phyloP scores from a whole-genome alignment of 2,888 invertebrate species.

The Hipparchia semele region DNA sequence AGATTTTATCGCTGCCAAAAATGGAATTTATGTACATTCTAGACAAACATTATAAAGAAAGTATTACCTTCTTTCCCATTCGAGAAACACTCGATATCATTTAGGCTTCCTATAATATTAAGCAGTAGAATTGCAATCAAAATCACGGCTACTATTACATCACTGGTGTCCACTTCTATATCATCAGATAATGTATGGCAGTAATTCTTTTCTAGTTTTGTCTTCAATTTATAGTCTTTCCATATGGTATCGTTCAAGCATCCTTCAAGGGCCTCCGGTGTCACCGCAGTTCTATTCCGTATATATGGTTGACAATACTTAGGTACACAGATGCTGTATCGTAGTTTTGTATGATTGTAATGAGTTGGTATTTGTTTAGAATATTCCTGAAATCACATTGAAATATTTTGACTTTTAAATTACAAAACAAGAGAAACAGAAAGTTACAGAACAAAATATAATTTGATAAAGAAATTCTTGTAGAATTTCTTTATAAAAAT shows the following conservation, averaged over 20 bases:
- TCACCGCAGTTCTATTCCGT: constrained; percentile 43
- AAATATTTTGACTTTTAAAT: not conserved
- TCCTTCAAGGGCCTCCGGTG: constrained; percentile 54
- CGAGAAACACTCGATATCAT: constrained; percentile 36
- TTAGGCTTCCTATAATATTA: constrained; percentile 60
- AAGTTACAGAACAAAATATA: too few species aligned
- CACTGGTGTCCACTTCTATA: constrained; percentile 51
- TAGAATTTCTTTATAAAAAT: too few species aligned
- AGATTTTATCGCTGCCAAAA: too few species aligned
- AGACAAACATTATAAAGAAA: not conserved
- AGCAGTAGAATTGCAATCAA: constrained; percentile 52
- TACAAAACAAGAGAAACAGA: too few species aligned
- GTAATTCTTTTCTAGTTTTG: constrained; percentile 40
- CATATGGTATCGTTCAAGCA: constrained; percentile 62
- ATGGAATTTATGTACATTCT: too few species aligned
- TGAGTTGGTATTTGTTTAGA: constrained; percentile 62
- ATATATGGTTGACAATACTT: constrained; percentile 50
- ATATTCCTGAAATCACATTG: constrained; percentile 54
- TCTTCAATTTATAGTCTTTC: constrained; percentile 56
- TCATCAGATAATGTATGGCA: constrained; percentile 43
- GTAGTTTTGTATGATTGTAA: constrained; percentile 66
- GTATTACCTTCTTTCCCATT: constrained; percentile 13
- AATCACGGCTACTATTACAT: constrained; percentile 54
- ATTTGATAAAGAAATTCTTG: too few species aligned
- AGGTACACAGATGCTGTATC: constrained; percentile 63